Percentiles rank a stretch among this genome's conserved stretches.
Conservation (phyloP, 2,113 vertebrate genomes). For the Gallinago paraguaiae region DNA sequence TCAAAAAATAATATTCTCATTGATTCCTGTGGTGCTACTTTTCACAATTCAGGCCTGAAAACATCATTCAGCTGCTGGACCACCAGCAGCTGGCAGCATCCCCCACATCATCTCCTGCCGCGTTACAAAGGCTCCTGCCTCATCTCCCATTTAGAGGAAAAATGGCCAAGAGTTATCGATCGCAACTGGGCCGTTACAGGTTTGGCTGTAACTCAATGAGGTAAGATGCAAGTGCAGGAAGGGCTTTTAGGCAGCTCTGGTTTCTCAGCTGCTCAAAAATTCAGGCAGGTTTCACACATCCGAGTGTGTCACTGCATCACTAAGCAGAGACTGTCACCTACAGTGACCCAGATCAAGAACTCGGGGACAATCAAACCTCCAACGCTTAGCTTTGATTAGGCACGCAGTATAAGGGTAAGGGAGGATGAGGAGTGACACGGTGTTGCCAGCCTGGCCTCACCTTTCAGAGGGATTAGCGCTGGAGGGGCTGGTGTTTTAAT, state of each 20-base stretch:
- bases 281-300: neutral
- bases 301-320: neutral
- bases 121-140: neutral
- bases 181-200: neutral
- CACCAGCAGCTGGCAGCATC: constrained; percentile 25
- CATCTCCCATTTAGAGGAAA: neutral
- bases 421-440: rapidly evolving
- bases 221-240: neutral
- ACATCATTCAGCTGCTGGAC: constrained; percentile 40
- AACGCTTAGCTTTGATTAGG: no score
- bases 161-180: constrained; percentile 27
- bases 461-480: neutral
- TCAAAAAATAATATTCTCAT: constrained; percentile 63
- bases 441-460: neutral
- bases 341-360: neutral
- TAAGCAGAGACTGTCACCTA: neutral
- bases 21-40: constrained; percentile 31
- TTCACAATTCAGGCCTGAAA: neutral
- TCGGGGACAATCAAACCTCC: neutral
- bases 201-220: neutral
- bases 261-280: neutral
- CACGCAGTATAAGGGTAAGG: neutral
- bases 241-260: neutral
- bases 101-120: neutral
- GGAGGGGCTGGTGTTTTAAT: neutral